phyloP scores from a whole-genome alignment of 1,140 invertebrate species.

The Procambarus virginalis region DNA sequence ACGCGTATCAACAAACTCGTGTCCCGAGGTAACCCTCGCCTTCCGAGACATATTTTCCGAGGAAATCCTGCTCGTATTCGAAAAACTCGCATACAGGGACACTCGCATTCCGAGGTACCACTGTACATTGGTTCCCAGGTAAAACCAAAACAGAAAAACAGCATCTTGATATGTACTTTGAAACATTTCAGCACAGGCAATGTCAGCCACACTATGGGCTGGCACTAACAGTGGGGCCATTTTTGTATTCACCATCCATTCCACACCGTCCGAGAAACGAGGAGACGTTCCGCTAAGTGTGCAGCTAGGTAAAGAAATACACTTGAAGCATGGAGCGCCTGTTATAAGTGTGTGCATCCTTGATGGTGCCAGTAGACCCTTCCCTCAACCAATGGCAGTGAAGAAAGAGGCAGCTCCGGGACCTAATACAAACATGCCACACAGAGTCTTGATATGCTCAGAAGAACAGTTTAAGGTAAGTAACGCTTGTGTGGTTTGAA shows the following conservation, averaged over 20 bases:
- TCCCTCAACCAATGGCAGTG: constrained; percentile 84
- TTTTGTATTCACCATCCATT: constrained; percentile 90
- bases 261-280: constrained; percentile 82
- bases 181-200: constrained; percentile 53
- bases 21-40: too few relatives aligned
- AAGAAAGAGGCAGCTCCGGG: constrained; percentile 82
- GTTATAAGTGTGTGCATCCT: constrained; percentile 95
- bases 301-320: constrained; percentile 91
- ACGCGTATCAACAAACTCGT: too few relatives aligned
- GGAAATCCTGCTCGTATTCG: too few relatives aligned
- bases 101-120: too few relatives aligned
- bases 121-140: too few relatives aligned
- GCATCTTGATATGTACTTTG: neutral
- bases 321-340: constrained; percentile 95
- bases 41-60: too few relatives aligned
- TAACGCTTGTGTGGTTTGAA: neutral
- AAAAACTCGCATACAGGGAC: too few relatives aligned
- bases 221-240: constrained; percentile 96
- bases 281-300: constrained; percentile 72
- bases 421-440: constrained; percentile 79
- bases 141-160: too few relatives aligned
- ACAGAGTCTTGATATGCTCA: constrained; percentile 93
- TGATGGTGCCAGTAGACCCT: constrained; percentile 84
- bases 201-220: constrained; percentile 90
- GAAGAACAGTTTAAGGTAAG: constrained; percentile 96